Evolutionary conservation across 2,797 vertebrate species (phyloP), one percentile per base, ranked within the genome.

Genomic region (Hypotaenidia okinawae): DNA sequence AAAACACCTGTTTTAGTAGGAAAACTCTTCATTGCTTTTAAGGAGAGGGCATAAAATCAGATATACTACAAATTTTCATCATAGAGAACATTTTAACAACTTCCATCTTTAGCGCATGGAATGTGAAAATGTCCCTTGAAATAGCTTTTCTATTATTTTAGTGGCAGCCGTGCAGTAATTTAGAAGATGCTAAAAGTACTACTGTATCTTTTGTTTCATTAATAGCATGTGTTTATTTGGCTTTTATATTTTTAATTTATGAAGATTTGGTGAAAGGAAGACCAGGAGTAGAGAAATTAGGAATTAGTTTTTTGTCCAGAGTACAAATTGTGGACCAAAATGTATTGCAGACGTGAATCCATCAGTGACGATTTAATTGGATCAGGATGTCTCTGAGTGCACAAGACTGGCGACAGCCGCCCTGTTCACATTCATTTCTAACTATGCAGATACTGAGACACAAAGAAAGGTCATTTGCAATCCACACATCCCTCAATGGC

Each of bases 301-400:
- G 35, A 87, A 47, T 62, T 37, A 21, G 4, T 6, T 28, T 83
- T 77, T 83, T 85, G 7, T 75, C 10, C 16, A 47, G 61, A 43
- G 9, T 59, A 93, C 17, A 70, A 93, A 79, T 52, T 62, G 15
- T 45, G 69, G 17, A 72, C n/a, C 14, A 67, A 89, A 88, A 79
- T 64, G 1, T 61, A 54, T 54, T 84, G 21, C 12, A 74, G 51
- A 66, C 52, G 30, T 32, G 23, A 79, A 80, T 90, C 68, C 1
- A 51, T 93, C 89, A 74, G 22, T 89, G 89, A 58, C n/a, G 51
- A 64, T 72, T 33, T 87, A 91, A 77, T 87, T 77, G 49, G 81
- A 92, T 95, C 63, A 89, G 81, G 33, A 61, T 91, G 68, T 84
- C 78, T 85, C 64, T 61, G 54, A 67, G 55, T 80, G 64, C 69